Evolutionary conservation across 2,113 vertebrate species (phyloP).

Genomic region (Saguinus imperator): DNA sequence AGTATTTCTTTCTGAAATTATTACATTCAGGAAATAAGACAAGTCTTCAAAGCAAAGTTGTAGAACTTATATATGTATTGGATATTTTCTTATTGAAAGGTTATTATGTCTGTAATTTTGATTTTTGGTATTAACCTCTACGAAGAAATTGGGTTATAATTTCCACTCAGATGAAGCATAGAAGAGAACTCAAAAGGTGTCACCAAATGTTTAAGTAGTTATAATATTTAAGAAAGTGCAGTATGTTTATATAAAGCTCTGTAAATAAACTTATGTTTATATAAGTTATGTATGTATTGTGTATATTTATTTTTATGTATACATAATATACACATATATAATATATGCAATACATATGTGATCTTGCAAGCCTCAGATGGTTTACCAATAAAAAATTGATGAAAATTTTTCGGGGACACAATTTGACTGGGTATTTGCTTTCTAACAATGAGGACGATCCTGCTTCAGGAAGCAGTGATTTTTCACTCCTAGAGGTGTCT

Average conservation of each 20-base stretch:
- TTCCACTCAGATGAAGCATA: neutral
- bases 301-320: neutral
- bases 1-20: neutral
- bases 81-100: neutral
- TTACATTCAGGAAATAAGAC: neutral
- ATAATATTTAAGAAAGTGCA: neutral
- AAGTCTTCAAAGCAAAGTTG: conserved; percentile 30
- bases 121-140: neutral
- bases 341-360: neutral
- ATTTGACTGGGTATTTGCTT: neutral
- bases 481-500: neutral
- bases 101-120: neutral
- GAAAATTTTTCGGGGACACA: neutral
- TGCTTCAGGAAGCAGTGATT: neutral
- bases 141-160: neutral
- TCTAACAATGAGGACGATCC: neutral
- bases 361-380: neutral
- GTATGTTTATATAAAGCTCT: neutral
- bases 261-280: neutral
- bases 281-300: neutral
- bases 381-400: neutral
- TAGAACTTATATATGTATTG: neutral
- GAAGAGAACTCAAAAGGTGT: neutral
- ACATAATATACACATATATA: no score
- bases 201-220: neutral